Percentiles rank a stretch among this genome's conserved stretches.
phyloP scores from a whole-genome alignment of 1,140 invertebrate genomes.

The Drosophila sproati region DNA sequence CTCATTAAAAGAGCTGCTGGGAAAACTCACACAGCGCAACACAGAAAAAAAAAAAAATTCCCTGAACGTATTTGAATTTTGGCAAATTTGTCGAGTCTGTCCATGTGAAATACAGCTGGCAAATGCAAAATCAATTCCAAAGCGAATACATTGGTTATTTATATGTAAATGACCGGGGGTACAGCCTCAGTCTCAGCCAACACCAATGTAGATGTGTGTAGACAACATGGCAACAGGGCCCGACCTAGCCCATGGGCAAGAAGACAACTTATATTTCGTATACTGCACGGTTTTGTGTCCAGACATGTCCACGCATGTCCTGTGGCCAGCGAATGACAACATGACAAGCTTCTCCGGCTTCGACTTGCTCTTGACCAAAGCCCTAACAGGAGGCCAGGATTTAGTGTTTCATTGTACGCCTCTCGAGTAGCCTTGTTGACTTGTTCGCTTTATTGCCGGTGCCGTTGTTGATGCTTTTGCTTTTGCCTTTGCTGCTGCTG shows the following conservation, averaged over 20 bases:
- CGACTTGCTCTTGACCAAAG: slow-evolving; percentile 14
- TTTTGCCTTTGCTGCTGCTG: slow-evolving; percentile 5
- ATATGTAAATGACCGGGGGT: slow-evolving; percentile 70
- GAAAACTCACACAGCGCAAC: slow-evolving; percentile 7
- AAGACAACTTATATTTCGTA: slow-evolving; percentile 64
- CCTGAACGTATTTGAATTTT: slow-evolving; percentile 43
- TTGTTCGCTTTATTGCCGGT: slow-evolving; percentile 3
- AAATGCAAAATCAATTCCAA: slow-evolving; percentile 62
- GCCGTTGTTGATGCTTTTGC: background rate
- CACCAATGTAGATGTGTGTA: slow-evolving; percentile 1
- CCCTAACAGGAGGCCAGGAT: slow-evolving; percentile 4
- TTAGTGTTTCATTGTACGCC: background rate
- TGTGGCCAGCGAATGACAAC: slow-evolving; percentile 45
- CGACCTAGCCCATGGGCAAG: slow-evolving; percentile 30
- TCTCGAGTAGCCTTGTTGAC: background rate
- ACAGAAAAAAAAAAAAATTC: slow-evolving; percentile 40
- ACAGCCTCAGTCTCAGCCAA: slow-evolving; percentile 6
- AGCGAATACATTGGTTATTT: slow-evolving; percentile 54
- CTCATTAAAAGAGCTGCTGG: slow-evolving; percentile 43
- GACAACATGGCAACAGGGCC: slow-evolving; percentile 40
- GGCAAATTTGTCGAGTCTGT: background rate
- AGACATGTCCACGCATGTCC: slow-evolving; percentile 39
- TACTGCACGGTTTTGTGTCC: slow-evolving; percentile 32
- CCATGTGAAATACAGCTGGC: slow-evolving; percentile 36
- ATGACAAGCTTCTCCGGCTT: slow-evolving; percentile 32